Percentiles rank a stretch among this genome's conserved stretches.
Conservation (phyloP, 2,797 vertebrate species). For the Liparis tanakae region DNA sequence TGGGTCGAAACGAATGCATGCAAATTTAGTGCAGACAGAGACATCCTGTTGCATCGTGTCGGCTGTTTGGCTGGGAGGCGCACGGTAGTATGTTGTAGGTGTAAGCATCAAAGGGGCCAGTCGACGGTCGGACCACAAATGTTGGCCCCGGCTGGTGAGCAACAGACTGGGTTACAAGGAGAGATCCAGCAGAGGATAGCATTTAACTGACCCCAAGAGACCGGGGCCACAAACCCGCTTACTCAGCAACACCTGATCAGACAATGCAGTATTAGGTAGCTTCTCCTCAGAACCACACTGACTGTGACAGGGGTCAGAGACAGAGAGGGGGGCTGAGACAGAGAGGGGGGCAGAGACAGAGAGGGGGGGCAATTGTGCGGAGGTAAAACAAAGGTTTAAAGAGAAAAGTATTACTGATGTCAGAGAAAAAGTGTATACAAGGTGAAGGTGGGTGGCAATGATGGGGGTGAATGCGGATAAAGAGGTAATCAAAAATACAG, state of each 20-base stretch:
- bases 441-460: constrained; percentile 37
- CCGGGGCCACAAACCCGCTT: constrained; percentile 80
- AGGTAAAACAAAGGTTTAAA: constrained; percentile 50
- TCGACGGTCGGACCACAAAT: constrained; percentile 57
- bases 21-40: constrained; percentile 48
- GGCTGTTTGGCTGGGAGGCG: constrained; percentile 57
- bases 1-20: constrained; percentile 42
- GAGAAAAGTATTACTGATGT: constrained; percentile 45
- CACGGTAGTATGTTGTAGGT: constrained; percentile 65
- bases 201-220: constrained; percentile 87
- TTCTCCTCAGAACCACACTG: constrained; percentile 82
- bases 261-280: constrained; percentile 84
- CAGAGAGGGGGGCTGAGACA: constrained; percentile 47
- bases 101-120: constrained; percentile 61
- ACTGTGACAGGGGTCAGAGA: constrained; percentile 83
- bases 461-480: constrained; percentile 41
- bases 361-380: constrained; percentile 14
- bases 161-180: constrained; percentile 78
- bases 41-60: constrained; percentile 51
- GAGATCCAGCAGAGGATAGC: constrained; percentile 82
- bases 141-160: constrained; percentile 56
- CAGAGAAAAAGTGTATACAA: constrained; percentile 35
- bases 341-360: constrained; percentile 12
- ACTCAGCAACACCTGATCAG: constrained; percentile 88
- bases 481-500: constrained; percentile 56